phyloP scores from a whole-genome alignment of 2,888 invertebrate genomes.

The Mayetiola destructor region DNA sequence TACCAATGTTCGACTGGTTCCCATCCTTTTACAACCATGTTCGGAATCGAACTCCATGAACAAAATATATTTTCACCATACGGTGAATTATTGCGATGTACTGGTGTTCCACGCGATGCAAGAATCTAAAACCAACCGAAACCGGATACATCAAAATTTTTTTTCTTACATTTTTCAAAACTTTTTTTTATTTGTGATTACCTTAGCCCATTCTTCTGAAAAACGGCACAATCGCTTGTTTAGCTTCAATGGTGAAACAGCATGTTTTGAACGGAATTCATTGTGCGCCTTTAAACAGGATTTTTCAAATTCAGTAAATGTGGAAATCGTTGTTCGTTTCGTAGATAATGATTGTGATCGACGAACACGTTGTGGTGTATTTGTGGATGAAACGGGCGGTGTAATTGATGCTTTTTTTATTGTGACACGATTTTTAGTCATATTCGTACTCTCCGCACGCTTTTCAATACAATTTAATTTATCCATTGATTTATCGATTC shows the following conservation, averaged over 20 bases:
- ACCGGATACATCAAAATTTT: not conserved
- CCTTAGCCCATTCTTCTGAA: constrained; percentile 57
- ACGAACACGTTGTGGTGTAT: constrained; percentile 31
- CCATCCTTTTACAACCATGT: constrained; percentile 39
- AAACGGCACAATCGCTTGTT: constrained; percentile 49
- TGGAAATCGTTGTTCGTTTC: not conserved
- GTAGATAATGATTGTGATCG: constrained; percentile 18
- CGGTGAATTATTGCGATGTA: constrained; percentile 59
- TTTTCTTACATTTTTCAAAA: constrained; percentile 24
- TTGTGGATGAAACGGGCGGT: constrained; percentile 17
- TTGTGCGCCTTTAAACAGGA: constrained; percentile 65
- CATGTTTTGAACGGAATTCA: constrained; percentile 51
- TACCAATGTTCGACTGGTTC: constrained; percentile 38
- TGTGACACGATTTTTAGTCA: not conserved
- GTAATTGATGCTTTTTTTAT: not conserved
- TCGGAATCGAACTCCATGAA: constrained; percentile 47
- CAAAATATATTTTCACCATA: constrained; percentile 73
- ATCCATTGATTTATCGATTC: not conserved
- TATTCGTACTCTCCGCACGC: not conserved
- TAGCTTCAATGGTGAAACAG: constrained; percentile 50
- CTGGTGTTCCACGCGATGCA: constrained; percentile 49
- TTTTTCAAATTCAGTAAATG: constrained; percentile 41
- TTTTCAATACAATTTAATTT: not conserved
- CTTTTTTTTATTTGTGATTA: constrained; percentile 16
- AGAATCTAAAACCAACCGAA: constrained; percentile 26